A percentile compares a stretch with the other conserved stretches of the same genome.
phyloP scores from a whole-genome alignment of 2,113 vertebrate species.

The Erythrocercus mccallii region DNA sequence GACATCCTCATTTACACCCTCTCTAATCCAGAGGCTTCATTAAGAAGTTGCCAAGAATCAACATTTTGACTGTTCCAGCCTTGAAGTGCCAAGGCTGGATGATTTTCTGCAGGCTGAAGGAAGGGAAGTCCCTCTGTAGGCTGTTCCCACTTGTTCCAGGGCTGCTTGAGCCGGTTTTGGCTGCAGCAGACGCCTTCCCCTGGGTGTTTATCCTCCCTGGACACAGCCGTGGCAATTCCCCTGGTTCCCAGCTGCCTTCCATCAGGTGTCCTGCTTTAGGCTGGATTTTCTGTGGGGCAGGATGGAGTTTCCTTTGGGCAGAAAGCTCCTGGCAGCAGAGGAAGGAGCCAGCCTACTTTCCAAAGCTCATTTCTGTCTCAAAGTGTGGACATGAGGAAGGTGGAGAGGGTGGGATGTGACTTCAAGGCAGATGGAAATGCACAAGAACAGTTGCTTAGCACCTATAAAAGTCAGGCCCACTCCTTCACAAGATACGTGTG shows the following conservation, averaged over 20 bases:
- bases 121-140: not conserved
- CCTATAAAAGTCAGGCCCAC: conserved; percentile 51
- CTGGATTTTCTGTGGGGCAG: not conserved
- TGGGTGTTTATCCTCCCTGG: not conserved
- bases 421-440: conserved; percentile 41
- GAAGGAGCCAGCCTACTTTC: not conserved
- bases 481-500: conserved; percentile 17
- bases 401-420: conserved; percentile 48
- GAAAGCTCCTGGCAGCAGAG: not conserved
- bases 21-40: not conserved
- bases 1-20: not conserved
- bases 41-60: conserved; percentile 3
- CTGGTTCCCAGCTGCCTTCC: not conserved
- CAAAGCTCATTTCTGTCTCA: not conserved
- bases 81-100: not conserved
- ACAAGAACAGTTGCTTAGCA: conserved; percentile 57
- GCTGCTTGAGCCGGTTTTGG: not conserved
- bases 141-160: not conserved
- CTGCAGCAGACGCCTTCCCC: not conserved
- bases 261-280: not conserved
- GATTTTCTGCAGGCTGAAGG: not conserved
- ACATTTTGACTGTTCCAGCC: not conserved
- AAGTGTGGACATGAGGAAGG: conserved; percentile 20
- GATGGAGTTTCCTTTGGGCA: not conserved
- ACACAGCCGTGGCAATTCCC: not conserved